Evolutionary conservation across 2,888 invertebrate species (phyloP).

Genomic region (Falcaria lacertinaria): DNA sequence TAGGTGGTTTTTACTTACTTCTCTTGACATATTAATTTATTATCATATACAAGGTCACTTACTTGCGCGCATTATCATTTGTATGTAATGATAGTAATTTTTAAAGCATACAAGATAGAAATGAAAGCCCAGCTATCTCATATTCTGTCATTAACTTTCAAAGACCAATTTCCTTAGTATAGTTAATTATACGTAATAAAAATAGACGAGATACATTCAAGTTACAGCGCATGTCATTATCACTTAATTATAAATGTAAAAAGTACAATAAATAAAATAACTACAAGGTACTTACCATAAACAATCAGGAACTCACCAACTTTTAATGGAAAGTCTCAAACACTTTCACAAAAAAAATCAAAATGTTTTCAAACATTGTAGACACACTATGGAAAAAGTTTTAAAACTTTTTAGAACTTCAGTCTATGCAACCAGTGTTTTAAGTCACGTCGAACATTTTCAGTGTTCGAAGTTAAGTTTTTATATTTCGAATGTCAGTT

Average conservation of each 20-base stretch:
- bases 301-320: not conserved
- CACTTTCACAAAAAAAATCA: slow-evolving; percentile 7
- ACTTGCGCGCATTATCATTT: too few relatives aligned
- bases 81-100: too few relatives aligned
- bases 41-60: too few relatives aligned
- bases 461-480: slow-evolving; percentile 21
- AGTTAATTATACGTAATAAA: not conserved
- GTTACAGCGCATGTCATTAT: too few relatives aligned
- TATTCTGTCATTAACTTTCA: not conserved
- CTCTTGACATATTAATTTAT: too few relatives aligned
- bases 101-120: not conserved
- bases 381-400: slow-evolving; percentile 12
- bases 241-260: too few relatives aligned
- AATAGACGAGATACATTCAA: not conserved
- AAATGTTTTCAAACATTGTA: slow-evolving; percentile 12
- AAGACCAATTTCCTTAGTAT: not conserved
- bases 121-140: not conserved
- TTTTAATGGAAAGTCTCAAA: not conserved
- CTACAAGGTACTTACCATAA: too few relatives aligned
- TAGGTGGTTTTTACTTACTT: too few relatives aligned
- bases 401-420: slow-evolving; percentile 13
- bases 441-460: slow-evolving; percentile 51
- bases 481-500: slow-evolving; percentile 21
- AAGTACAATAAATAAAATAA: too few relatives aligned
- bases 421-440: slow-evolving; percentile 13